Base-by-base conservation (phyloP, 2,113 vertebrate genomes). In the Cynopterus brachyotis region DNA sequence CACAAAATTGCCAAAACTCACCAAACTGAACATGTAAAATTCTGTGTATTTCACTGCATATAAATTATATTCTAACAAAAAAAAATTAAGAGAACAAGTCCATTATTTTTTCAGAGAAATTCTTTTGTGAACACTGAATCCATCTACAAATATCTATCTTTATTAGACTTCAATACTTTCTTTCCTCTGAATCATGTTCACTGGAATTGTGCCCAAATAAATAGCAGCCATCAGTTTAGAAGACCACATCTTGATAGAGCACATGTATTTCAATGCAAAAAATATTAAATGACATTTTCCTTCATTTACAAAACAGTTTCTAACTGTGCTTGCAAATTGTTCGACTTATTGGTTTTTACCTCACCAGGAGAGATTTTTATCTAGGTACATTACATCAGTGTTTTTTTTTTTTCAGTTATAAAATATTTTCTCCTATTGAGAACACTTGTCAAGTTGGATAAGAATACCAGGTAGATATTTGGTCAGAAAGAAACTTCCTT, bases 241-340 rank as follows among this genome's bases (percentile, higher is more conserved):
- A 81, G 32, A 64, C 3, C 9, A 13, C 2, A 20, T 59, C 83
- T n/a, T 62, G 20, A 75, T 20, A 59, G 32, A 80, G 40, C n/a
- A 55, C 28, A 22, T 81, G 20, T 13, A 83, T 83, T 75, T 70
- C 5, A 24, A 85, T 90, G 30, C 28, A 93, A 92, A 94, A 96
- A 79, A 78, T 50, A 89, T 37, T 42, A 69, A 73, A 72, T 69
- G 16, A 72, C 22, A 91, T 87, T 90, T 91, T 83, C 20, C 40
- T 69, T 92, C 55, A 85, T 94, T 97, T 90, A 28, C 45, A 93
- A 94, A 94, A 93, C 60, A 79, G 37, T 85, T 57, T 75, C 30
- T 73, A 83, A 83, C 79, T 53, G 35, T 62, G 37, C 32, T 55
- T 19, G 17, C 30, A 70, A 96, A 76, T 66, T 76, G 4, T 37